These are phyloP conservation scores for Oligia fasciuncula DNA, from an alignment of 2,888 invertebrate species.

Conservation along the genomic window DNA sequence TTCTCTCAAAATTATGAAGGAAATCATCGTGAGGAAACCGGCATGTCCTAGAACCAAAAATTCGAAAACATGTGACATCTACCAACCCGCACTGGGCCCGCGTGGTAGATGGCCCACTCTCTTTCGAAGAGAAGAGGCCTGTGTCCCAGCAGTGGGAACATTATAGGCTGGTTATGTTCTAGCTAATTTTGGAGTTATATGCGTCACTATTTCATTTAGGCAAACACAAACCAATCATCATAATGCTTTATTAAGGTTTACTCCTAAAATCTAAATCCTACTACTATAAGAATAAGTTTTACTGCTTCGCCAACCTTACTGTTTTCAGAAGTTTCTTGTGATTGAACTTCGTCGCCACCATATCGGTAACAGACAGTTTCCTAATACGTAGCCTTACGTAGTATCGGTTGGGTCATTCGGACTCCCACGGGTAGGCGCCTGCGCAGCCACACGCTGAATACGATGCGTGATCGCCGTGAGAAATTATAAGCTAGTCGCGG, in stretches of 20 bases:
- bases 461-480: slow-evolving; percentile 86
- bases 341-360: slow-evolving; percentile 57
- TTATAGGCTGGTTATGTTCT: neutral
- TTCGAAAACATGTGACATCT: too few species aligned
- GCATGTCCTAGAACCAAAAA: neutral
- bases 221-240: neutral
- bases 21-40: neutral
- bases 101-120: neutral
- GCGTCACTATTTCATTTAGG: neutral
- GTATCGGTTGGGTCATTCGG: slow-evolving; percentile 54
- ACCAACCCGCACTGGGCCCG: too few species aligned
- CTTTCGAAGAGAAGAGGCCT: neutral
- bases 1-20: neutral
- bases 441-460: slow-evolving; percentile 73
- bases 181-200: neutral
- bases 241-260: neutral
- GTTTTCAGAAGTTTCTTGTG: slow-evolving; percentile 45
- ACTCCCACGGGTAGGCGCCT: slow-evolving; percentile 80
- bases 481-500: slow-evolving; percentile 82
- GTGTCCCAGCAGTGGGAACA: too few species aligned
- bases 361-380: slow-evolving; percentile 68
- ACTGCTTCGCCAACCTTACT: slow-evolving; percentile 12
- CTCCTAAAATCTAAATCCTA: neutral
- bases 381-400: slow-evolving; percentile 63
- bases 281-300: neutral